Base-by-base conservation (phyloP, 2,113 vertebrate species). In the Tenrec ecaudatus region DNA sequence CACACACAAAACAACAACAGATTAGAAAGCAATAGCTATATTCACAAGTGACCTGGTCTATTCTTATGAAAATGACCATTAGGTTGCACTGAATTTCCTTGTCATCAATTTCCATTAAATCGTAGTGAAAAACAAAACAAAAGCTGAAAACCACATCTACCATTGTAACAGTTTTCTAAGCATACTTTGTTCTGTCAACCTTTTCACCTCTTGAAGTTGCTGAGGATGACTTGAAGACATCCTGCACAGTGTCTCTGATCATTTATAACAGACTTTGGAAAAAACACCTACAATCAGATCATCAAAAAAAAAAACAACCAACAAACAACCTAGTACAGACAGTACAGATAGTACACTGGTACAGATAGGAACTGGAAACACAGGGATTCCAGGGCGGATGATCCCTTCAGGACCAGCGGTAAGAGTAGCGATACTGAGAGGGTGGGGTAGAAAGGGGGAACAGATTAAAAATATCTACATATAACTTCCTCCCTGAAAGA, bases 31-130 rank as follows among this genome's bases (percentile, higher is more conserved):
- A 31, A 80, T 6, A 83, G 68, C 91, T 90, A 0, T 82, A n/a
- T 27, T 57, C 4, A 9, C 17, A 86, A 91, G 27, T 16, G 1
- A 12, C 36, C 16, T 73, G 15, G 91, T 92, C 62, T 89, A 57
- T 22, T 89, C 81, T 25, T 76, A n/a, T 88, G 86, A 94, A 82
- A 82, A 38, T 91, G 14, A 60, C 92, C 23, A 77, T 87, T 84
- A 95, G 92, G 47, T 23, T 0, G 2, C 88, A 33, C 27, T 76
- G 79, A 84, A 33, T 90, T 89, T 92, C 68, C 43, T 31, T 68
- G 71, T 8, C 29, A 38, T 33, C 79, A 77, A 57, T 77, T 95
- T 93, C 40, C 69, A 80, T 62, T 20, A 79, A 77, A 95, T 7
- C 57, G 2, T 75, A 73, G 36, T 16, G 2, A 36, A 73, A 73